These are phyloP conservation scores for Gambusia yucatana DNA, from an alignment of 2,797 vertebrate genomes.

Conservation along the genomic window DNA sequence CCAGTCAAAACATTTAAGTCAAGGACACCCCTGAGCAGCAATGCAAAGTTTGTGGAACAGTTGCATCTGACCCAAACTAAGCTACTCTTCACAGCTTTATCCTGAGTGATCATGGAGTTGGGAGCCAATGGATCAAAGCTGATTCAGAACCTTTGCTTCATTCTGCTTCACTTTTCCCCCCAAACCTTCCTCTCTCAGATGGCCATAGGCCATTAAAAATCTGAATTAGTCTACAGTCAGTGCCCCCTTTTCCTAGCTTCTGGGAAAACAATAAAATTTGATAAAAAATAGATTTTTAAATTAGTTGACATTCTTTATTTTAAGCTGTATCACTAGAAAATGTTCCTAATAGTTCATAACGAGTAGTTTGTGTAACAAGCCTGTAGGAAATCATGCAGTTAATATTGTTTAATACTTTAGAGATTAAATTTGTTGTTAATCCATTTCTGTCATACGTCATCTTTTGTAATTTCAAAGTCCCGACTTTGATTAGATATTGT, in stretches of 20 bases:
- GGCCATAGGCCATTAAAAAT: neutral
- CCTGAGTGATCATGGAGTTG: neutral
- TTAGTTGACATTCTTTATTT: neutral
- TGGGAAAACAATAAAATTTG: neutral
- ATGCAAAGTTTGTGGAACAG: neutral
- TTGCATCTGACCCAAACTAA: neutral
- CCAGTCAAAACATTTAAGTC: neutral
- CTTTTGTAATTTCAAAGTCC: neutral
- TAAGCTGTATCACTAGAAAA: neutral
- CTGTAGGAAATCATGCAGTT: neutral
- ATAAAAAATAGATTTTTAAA: neutral
- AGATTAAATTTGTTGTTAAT: neutral
- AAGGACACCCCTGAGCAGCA: neutral
- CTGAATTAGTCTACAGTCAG: neutral
- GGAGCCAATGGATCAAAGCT: neutral
- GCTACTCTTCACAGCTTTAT: neutral
- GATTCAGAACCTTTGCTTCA: neutral
- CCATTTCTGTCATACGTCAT: neutral
- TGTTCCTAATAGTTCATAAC: neutral
- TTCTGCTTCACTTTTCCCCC: neutral
- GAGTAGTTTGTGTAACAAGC: neutral
- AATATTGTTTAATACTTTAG: neutral
- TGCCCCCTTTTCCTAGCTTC: neutral
- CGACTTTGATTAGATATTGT: neutral
- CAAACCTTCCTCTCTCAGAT: neutral